Percentiles rank a stretch among this genome's conserved stretches.
Conservation (phyloP, 1,140 invertebrate species). For the Aradophagus sp. region DNA sequence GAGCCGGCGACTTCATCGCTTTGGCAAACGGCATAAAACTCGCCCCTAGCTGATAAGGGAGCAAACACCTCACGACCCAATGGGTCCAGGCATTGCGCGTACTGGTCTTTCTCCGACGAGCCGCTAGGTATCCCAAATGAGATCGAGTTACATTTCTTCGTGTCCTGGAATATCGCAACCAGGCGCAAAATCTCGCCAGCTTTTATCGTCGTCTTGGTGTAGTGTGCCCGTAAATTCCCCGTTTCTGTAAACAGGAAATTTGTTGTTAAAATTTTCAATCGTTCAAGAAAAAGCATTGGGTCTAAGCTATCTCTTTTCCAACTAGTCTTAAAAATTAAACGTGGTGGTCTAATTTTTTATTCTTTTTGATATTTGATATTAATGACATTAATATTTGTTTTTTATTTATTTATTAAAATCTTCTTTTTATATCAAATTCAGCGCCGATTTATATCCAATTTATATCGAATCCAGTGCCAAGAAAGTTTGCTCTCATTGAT, state of each 20-base stretch:
- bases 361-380: too few species aligned
- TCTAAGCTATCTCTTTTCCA: not conserved
- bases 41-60: conserved; percentile 67
- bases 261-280: conserved; percentile 15
- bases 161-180: conserved; percentile 74
- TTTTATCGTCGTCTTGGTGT: conserved; percentile 73
- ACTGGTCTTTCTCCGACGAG: conserved; percentile 70
- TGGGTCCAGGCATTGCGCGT: conserved; percentile 73
- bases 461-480: too few species aligned
- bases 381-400: too few species aligned
- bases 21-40: conserved; percentile 71
- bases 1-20: conserved; percentile 63
- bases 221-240: conserved; percentile 72
- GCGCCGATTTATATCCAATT: too few species aligned
- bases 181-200: conserved; percentile 73
- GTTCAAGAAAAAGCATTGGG: not conserved
- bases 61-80: conserved; percentile 71
- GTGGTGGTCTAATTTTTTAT: too few species aligned
- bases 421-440: too few species aligned
- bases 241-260: too few species aligned
- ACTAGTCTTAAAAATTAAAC: too few species aligned
- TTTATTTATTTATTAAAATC: too few species aligned
- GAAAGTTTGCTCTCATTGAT: too few species aligned
- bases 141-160: conserved; percentile 69
- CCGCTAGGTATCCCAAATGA: conserved; percentile 68